Conservation (phyloP, 2,888 invertebrate genomes). For the Synergus umbraculus region DNA sequence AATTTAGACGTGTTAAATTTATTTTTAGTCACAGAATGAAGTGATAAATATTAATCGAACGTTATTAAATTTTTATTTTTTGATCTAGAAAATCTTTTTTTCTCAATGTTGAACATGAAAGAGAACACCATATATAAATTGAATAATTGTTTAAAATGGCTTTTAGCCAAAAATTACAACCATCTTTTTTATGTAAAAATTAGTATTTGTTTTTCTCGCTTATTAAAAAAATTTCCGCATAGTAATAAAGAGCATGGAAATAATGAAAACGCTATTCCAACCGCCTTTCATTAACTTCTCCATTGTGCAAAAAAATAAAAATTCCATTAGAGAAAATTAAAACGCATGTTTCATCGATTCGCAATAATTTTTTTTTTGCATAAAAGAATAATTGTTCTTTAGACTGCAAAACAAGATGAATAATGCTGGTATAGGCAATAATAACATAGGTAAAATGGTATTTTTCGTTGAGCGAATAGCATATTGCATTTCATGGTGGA, state of each 20-base stretch:
- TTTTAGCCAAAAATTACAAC: no score
- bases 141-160: no score
- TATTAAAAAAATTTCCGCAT: slow-evolving; percentile 12
- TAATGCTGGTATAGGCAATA: neutral
- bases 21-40: no score
- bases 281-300: slow-evolving; percentile 34
- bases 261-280: slow-evolving; percentile 2
- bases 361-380: slow-evolving; percentile 18
- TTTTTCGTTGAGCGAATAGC: neutral
- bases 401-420: neutral
- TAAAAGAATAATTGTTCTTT: slow-evolving; percentile 31
- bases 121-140: no score
- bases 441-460: slow-evolving; percentile 1
- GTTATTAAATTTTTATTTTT: no score
- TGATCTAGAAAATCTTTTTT: no score
- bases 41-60: no score
- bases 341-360: slow-evolving; percentile 37
- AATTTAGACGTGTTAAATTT: no score
- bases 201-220: neutral
- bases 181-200: no score
- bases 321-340: slow-evolving; percentile 34
- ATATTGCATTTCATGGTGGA: neutral
- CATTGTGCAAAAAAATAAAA: slow-evolving; percentile 35
- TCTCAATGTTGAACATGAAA: no score
- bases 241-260: slow-evolving; percentile 16